Percentiles rank a stretch among this genome's conserved stretches.
These are phyloP conservation scores for Pogonus chalceus DNA, from an alignment of 1,140 invertebrate species.

Conservation along the genomic window DNA sequence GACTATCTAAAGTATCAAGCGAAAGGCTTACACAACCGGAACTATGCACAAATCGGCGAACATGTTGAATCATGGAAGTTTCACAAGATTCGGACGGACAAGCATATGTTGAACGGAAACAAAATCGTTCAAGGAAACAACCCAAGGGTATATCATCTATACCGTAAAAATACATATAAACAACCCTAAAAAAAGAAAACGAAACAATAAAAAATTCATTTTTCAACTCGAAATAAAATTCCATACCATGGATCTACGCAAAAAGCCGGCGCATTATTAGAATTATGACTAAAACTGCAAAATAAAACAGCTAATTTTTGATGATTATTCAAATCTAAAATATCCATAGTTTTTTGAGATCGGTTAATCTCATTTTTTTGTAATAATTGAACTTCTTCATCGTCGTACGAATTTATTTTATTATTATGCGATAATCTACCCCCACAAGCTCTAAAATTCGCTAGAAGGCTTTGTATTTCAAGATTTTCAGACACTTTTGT, in stretches of 20 bases:
- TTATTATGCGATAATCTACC: constrained; percentile 47
- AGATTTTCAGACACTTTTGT: constrained; percentile 45
- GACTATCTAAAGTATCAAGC: constrained; percentile 42
- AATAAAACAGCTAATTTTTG: constrained; percentile 83
- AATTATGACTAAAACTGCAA: constrained; percentile 79
- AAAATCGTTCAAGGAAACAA: constrained; percentile 86
- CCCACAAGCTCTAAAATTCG: constrained; percentile 79
- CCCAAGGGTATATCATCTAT: constrained; percentile 90
- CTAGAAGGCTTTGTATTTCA: constrained; percentile 60
- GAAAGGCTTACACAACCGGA: constrained; percentile 64
- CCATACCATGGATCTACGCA: constrained; percentile 79
- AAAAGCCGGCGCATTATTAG: constrained; percentile 71
- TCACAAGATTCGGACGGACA: constrained; percentile 75
- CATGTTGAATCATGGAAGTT: constrained; percentile 79
- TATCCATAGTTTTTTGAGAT: constrained; percentile 47
- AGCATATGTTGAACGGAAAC: constrained; percentile 71
- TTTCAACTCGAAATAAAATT: constrained; percentile 9
- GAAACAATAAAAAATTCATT: constrained; percentile 1
- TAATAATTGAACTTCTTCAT: background rate
- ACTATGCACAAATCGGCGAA: constrained; percentile 69
- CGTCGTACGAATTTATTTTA: constrained; percentile 25
- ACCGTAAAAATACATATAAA: constrained; percentile 92
- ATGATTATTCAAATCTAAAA: constrained; percentile 76
- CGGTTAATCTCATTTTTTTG: constrained; percentile 6
- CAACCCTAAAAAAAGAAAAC: constrained; percentile 47